Evolutionary conservation across 2,797 vertebrate species (phyloP), one percentile per base, ranked within the genome.

Genomic region (Melanotaenia trifasciata): DNA sequence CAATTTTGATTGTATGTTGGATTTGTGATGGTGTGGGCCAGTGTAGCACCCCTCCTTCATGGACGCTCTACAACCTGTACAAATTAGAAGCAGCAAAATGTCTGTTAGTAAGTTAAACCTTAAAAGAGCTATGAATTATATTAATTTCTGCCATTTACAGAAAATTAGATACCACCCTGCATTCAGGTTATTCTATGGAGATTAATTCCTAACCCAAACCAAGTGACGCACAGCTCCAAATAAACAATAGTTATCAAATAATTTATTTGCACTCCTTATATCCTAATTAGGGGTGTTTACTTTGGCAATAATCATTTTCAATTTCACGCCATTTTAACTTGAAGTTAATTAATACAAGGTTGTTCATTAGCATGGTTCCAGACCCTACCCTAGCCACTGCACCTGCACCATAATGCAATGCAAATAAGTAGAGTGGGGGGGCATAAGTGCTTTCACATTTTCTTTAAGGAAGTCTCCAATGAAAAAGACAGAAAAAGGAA

Each of bases 311-410:
- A 94, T 94, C 92, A 92, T 90, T 94, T 95, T 94, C 93, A 95
- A 95, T 95, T 95, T 95, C 95, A 95, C 91, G 94, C 87, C 89
- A 92, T 94, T 95, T 95, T 95, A 93, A 94, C 94, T 93, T 88
- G 86, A 91, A 94, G 92, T 95, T 95, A 95, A 95, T 95, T 95
- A 95, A 95, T 95, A 93, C 89, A 93, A 80, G 89, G 89, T 87
- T 91, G 85, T 93, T 93, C 87, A 94, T 94, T 93, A 92, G 90
- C 85, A 74, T 85, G 84, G 88, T 91, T 90, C 84, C 91, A 93
- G 90, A 88, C 87, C 86, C 82, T 91, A 85, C 87, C 87, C 82
- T 70, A 83, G 76, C 74, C 83, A 50, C 69, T 80, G 83, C 86
- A 92, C 90, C 91, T 93, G 90, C 90, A 87, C 78, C 30, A 54